Evolutionary conservation across 2,888 invertebrate species (phyloP).

Genomic region (Rhimphoctona megacephalus): DNA sequence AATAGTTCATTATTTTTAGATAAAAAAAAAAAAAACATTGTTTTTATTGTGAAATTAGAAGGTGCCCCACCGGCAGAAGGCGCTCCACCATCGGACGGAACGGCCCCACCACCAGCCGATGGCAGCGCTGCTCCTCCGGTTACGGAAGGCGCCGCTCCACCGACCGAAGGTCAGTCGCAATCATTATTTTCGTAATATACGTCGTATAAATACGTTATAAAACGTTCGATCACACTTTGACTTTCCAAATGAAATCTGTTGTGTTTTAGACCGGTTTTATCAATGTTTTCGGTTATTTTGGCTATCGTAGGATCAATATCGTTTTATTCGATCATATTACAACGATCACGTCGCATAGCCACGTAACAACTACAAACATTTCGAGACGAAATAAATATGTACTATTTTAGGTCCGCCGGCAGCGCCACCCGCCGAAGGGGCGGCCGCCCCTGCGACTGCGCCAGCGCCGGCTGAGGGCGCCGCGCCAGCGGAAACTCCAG

Average conservation of each 20-base stretch:
- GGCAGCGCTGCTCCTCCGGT: slow-evolving; percentile 70
- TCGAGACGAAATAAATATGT: not conserved
- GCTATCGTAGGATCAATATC: too few relatives aligned
- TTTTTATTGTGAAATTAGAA: slow-evolving; percentile 7
- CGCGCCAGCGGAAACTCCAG: slow-evolving; percentile 70
- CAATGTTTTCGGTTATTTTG: too few relatives aligned
- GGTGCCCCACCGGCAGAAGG: slow-evolving; percentile 69
- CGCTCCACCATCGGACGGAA: slow-evolving; percentile 73
- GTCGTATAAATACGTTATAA: too few relatives aligned
- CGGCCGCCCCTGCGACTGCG: slow-evolving; percentile 66
- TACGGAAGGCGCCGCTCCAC: slow-evolving; percentile 70
- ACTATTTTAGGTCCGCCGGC: slow-evolving; percentile 66
- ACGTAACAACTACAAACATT: too few relatives aligned
- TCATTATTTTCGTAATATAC: not conserved
- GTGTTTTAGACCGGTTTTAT: too few relatives aligned
- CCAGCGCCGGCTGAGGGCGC: slow-evolving; percentile 67
- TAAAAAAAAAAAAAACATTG: not conserved
- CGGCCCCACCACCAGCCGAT: slow-evolving; percentile 71
- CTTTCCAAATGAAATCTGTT: too few relatives aligned
- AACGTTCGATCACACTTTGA: too few relatives aligned
- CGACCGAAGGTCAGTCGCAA: slow-evolving; percentile 72
- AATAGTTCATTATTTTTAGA: not conserved
- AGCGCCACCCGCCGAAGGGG: slow-evolving; percentile 66
- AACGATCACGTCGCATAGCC: too few relatives aligned
- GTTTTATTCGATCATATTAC: too few relatives aligned